Conservation (phyloP, 2,113 vertebrate genomes). For the Myiozetetes cayanensis region DNA sequence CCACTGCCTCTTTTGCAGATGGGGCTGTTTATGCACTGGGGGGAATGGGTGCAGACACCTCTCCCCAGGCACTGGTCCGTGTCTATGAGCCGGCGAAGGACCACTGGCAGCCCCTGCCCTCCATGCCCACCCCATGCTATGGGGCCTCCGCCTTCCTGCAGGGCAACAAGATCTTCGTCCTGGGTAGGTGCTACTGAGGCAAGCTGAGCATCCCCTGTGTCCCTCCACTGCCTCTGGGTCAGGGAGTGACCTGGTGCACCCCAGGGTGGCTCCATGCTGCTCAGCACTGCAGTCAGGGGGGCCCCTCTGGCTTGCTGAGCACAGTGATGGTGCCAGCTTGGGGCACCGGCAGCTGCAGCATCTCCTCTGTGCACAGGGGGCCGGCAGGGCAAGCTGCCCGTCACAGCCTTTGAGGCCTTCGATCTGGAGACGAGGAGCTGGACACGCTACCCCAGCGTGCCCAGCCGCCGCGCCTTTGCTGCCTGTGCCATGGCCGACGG, state of each 20-base stretch:
- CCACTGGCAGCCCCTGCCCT: slow-evolving; percentile 86
- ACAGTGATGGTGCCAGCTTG: fast-evolving
- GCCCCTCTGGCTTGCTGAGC: neutral
- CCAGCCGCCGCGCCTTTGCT: slow-evolving; percentile 93
- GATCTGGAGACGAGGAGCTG: slow-evolving; percentile 92
- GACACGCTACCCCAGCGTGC: slow-evolving; percentile 90
- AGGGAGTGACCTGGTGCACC: neutral
- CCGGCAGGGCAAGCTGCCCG: slow-evolving; percentile 93
- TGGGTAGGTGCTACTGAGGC: slow-evolving; percentile 73
- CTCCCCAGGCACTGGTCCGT: slow-evolving; percentile 89
- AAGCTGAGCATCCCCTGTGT: fast-evolving
- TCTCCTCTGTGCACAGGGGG: slow-evolving; percentile 77
- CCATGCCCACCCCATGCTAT: slow-evolving; percentile 96
- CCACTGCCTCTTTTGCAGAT: slow-evolving; percentile 74
- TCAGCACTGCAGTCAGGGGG: fast-evolving
- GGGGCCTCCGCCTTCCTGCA: slow-evolving; percentile 88
- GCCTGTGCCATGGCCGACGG: slow-evolving; percentile 84
- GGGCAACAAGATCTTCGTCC: slow-evolving; percentile 90
- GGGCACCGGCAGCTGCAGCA: neutral
- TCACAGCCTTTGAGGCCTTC: slow-evolving; percentile 95
- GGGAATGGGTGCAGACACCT: slow-evolving; percentile 92
- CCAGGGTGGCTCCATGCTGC: neutral
- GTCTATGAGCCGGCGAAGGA: slow-evolving; percentile 88
- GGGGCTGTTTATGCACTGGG: slow-evolving; percentile 89
- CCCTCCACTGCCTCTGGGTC: neutral